Conservation (phyloP, 2,797 vertebrate species). For the Typhlichthys eigenmanni region DNA sequence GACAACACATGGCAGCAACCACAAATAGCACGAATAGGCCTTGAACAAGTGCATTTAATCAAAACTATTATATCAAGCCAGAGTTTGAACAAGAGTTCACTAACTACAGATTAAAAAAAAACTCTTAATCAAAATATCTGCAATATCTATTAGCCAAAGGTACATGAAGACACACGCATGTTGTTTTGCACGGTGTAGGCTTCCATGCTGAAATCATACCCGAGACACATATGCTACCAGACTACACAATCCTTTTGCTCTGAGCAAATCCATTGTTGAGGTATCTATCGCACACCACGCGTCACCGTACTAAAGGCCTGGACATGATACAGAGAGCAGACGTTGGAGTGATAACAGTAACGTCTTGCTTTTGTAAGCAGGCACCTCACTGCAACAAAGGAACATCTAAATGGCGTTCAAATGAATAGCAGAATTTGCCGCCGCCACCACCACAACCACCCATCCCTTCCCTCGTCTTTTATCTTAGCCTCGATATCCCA, state of each 20-base stretch:
- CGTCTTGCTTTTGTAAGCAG: constrained; percentile 41
- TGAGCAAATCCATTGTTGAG: constrained; percentile 16
- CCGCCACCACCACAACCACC: constrained; percentile 20
- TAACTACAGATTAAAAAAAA: too few relatives aligned
- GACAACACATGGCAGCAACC: constrained; percentile 41
- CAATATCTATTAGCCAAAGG: too few relatives aligned
- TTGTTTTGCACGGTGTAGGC: background rate
- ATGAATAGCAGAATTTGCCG: constrained; percentile 45
- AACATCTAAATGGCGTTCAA: constrained; percentile 49
- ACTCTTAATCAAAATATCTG: too few relatives aligned
- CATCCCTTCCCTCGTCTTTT: constrained; percentile 45
- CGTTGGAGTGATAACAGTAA: constrained; percentile 51
- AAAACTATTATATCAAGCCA: too few relatives aligned
- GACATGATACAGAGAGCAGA: constrained; percentile 35
- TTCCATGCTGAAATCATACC: constrained; percentile 23
- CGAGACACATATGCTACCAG: constrained; percentile 11
- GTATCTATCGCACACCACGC: constrained; percentile 6
- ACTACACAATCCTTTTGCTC: constrained; percentile 4
- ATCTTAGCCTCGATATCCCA: constrained; percentile 56
- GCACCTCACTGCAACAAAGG: constrained; percentile 52
- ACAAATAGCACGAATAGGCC: constrained; percentile 14
- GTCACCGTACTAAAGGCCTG: constrained; percentile 4
- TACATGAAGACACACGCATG: background rate
- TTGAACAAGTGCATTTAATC: background rate
- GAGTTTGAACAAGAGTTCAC: too few relatives aligned